Base-by-base conservation (phyloP, 2,797 vertebrate species). In the Phoxinus dragarum region DNA sequence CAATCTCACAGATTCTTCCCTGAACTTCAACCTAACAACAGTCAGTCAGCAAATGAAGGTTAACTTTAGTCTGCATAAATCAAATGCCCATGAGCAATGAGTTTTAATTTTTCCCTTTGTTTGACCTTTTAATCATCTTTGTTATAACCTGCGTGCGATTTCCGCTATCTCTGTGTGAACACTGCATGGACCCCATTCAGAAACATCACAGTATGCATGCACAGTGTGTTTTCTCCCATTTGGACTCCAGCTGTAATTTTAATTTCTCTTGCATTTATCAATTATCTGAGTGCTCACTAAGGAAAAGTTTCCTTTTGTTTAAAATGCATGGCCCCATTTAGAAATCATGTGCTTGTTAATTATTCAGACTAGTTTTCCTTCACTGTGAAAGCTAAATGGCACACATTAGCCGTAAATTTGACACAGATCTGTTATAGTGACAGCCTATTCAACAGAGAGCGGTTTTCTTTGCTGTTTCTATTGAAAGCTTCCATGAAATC, bases 361-460 rank as follows among this genome's bases (percentile, higher is more conserved):
- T 87, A 87, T 87, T 87, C 76, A 87, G 71, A 52, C 72, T 87
- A 40, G 31, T 67, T 81, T 84, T 76, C 31, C 34, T 71, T 87
- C 44, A 54, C 69, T 73, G 59, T 64, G 68, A 44, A 17, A 75
- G 81, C 59, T 74, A 42, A 80, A 83, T 83, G 66, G 75, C 81
- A 82, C 72, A 76, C 61, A 86, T 81, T 69, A 81, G 61, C 68
- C 7, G 6, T 36, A 75, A 64, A 77, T 71, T 82, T 81, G 72
- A 81, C 73, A 81, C 71, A 73, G 73, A 44, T 83, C 59, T 79
- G 86, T 73, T 83, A 72, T 44, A 31, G 38, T 59, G 21, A 64
- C 42, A 66, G 52, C 31, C 54, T 79, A 23, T 49, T 31, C 36
- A 42, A 40, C 59, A 74, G 36, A 14, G 34, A 82, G 47, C 6